A percentile compares a stretch with the other conserved stretches of the same genome.
Conservation (phyloP, 2,888 invertebrate species). For the Fabriciana adippe region DNA sequence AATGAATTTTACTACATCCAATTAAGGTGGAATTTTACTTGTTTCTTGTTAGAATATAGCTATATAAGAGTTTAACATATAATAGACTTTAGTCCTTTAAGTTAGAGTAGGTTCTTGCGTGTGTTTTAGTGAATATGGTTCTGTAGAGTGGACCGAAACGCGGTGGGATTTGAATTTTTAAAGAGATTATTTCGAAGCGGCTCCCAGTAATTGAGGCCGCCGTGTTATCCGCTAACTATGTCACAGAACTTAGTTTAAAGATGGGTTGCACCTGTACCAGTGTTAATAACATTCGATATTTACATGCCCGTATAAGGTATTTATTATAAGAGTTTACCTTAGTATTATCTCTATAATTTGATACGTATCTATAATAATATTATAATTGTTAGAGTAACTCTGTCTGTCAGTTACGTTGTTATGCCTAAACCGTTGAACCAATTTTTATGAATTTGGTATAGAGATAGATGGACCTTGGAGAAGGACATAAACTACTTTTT, state of each 20-base stretch:
- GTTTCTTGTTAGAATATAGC: not conserved
- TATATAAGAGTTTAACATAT: not conserved
- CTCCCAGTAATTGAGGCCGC: slow-evolving; percentile 60
- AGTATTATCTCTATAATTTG: not conserved
- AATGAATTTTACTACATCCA: slow-evolving; percentile 2
- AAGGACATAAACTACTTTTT: too few species aligned
- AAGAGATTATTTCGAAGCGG: slow-evolving; percentile 73
- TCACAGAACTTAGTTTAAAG: slow-evolving; percentile 44
- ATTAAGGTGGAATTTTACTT: slow-evolving; percentile 20
- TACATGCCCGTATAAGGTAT: not conserved
- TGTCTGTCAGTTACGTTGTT: too few species aligned
- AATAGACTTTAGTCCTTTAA: not conserved
- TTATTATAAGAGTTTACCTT: not conserved
- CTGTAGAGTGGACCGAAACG: slow-evolving; percentile 33
- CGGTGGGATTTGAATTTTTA: slow-evolving; percentile 70
- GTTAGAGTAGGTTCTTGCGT: slow-evolving; percentile 1
- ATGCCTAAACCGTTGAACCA: too few species aligned
- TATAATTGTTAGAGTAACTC: too few species aligned
- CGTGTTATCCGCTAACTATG: slow-evolving; percentile 56
- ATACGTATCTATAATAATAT: too few species aligned
- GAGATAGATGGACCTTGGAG: too few species aligned
- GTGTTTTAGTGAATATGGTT: slow-evolving; percentile 1
- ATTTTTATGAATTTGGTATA: too few species aligned
- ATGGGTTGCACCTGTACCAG: slow-evolving; percentile 9
- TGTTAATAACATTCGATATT: not conserved